Evolutionary conservation across 2,113 vertebrate species (phyloP).

Genomic region (Manacus vitellinus): DNA sequence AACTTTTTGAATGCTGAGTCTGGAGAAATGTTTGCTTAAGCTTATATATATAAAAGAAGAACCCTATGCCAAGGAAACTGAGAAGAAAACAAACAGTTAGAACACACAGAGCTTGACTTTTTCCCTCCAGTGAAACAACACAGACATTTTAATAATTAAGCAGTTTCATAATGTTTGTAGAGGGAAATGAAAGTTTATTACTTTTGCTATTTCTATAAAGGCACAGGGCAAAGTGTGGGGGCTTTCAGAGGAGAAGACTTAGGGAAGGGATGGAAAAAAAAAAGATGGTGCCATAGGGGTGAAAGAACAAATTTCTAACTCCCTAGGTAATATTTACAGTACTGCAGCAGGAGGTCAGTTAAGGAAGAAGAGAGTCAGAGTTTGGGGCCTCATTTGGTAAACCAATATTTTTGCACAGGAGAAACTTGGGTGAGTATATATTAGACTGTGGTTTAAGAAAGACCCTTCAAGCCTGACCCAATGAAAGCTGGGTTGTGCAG

Average conservation of each 20-base stretch:
- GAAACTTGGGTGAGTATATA: neutral
- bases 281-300: neutral
- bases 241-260: neutral
- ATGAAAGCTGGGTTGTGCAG: neutral
- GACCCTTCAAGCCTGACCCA: neutral
- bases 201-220: neutral
- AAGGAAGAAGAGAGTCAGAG: neutral
- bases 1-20: neutral
- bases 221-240: neutral
- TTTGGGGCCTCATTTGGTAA: neutral
- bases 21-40: constrained; percentile 30
- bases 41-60: neutral
- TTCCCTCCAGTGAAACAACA: constrained; percentile 34
- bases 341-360: neutral
- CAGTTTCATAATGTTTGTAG: constrained; percentile 31
- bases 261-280: neutral
- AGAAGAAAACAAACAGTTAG: constrained; percentile 52
- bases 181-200: constrained; percentile 49
- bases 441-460: neutral
- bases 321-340: constrained; percentile 16
- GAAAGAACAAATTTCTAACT: neutral
- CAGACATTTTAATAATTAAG: constrained; percentile 59
- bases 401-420: neutral
- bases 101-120: neutral
- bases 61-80: constrained; percentile 11